These are phyloP conservation scores for Formica exsecta DNA, from an alignment of 1,140 invertebrate genomes.

Conservation along the genomic window DNA sequence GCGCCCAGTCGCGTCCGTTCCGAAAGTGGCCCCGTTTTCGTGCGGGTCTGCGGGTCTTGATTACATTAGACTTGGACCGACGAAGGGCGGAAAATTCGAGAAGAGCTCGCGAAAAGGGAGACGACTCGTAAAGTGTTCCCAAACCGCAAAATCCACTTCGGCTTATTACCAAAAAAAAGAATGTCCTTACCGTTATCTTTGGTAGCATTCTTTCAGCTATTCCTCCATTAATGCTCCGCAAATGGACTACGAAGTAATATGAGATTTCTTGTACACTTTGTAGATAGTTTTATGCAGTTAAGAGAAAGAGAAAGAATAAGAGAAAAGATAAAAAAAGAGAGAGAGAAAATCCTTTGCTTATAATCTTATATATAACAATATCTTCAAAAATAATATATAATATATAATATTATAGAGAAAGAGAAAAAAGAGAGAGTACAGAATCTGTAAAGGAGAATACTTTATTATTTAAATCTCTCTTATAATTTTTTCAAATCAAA, in stretches of 20 bases:
- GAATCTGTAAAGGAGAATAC: background rate
- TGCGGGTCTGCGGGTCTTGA: constrained; percentile 60
- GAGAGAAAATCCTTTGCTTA: background rate
- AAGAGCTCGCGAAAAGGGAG: constrained; percentile 5
- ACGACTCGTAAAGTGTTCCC: constrained; percentile 9
- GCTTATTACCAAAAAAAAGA: constrained; percentile 23
- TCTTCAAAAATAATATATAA: background rate
- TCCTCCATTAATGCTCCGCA: background rate
- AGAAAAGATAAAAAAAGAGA: background rate
- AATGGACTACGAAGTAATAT: background rate
- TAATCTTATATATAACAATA: background rate
- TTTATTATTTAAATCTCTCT: background rate
- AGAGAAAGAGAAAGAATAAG: background rate
- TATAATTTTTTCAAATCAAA: background rate
- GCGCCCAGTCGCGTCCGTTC: constrained; percentile 15
- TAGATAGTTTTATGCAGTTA: background rate
- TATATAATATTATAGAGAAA: background rate
- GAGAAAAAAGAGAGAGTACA: background rate
- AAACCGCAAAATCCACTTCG: constrained; percentile 22
- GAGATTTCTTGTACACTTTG: background rate
- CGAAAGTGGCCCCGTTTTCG: constrained; percentile 58
- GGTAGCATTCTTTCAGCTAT: background rate
- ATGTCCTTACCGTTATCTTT: background rate
- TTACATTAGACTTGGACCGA: constrained; percentile 61
- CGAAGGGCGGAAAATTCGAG: constrained; percentile 30